phyloP scores from a whole-genome alignment of 2,888 invertebrate genomes.

The Eulithis testata region DNA sequence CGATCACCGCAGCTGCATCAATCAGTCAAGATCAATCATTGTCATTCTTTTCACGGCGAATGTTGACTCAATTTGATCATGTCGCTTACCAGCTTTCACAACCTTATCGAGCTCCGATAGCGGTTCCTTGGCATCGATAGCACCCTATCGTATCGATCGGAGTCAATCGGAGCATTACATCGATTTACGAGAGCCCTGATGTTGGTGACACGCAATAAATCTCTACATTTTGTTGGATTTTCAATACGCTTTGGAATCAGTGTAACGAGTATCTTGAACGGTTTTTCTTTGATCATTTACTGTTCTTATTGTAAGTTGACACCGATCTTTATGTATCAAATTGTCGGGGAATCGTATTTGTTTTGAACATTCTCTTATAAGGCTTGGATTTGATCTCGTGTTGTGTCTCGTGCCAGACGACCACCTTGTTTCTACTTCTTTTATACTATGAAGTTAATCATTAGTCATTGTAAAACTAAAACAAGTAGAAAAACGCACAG shows the following conservation, averaged over 20 bases:
- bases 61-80: constrained; percentile 49
- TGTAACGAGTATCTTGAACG: constrained; percentile 49
- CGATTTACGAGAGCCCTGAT: constrained; percentile 70
- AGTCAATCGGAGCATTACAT: constrained; percentile 64
- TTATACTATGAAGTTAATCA: no score
- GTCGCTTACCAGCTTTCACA: constrained; percentile 64
- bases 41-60: constrained; percentile 55
- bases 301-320: constrained; percentile 55
- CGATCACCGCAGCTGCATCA: constrained; percentile 39
- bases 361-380: constrained; percentile 22
- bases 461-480: no score
- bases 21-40: constrained; percentile 59
- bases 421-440: constrained; percentile 10
- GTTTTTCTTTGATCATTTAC: constrained; percentile 46
- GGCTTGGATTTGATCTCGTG: constrained; percentile 22
- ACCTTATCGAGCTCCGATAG: constrained; percentile 58
- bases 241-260: constrained; percentile 50
- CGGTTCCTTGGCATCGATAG: constrained; percentile 58
- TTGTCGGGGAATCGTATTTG: constrained; percentile 41
- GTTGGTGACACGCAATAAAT: constrained; percentile 67
- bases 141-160: constrained; percentile 63
- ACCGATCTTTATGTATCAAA: constrained; percentile 49
- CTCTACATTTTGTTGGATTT: constrained; percentile 58
- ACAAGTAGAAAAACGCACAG: no score
- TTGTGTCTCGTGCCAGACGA: background rate